Percentiles rank a stretch among this genome's conserved stretches.
phyloP scores from a whole-genome alignment of 2,797 vertebrate genomes.

The Staurois parvus region DNA sequence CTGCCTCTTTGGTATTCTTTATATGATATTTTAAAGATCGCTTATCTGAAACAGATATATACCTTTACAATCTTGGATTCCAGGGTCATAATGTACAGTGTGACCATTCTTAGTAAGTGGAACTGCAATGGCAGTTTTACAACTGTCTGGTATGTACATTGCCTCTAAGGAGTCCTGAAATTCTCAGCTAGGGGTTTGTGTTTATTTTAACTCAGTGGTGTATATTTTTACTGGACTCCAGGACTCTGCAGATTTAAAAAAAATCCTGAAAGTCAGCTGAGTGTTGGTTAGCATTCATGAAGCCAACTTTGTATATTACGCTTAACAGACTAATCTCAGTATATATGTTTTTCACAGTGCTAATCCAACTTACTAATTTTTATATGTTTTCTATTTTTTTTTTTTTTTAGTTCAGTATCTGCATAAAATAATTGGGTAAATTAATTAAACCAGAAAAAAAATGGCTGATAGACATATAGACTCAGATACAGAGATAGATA shows the following conservation, averaged over 20 bases:
- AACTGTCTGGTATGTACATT: constrained; percentile 59
- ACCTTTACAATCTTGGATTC: constrained; percentile 37
- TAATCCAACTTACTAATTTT: not conserved
- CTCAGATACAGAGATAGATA: too few relatives aligned
- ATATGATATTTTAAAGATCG: constrained; percentile 21
- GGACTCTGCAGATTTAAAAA: constrained; percentile 37
- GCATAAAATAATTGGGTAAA: too few relatives aligned
- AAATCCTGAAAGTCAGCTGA: constrained; percentile 24
- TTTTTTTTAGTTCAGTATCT: too few relatives aligned
- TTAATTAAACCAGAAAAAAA: too few relatives aligned
- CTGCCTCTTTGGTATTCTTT: constrained; percentile 15
- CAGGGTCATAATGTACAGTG: constrained; percentile 46
- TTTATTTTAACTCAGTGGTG: constrained; percentile 60
- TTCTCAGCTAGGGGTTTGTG: constrained; percentile 52
- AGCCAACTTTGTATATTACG: constrained; percentile 28
- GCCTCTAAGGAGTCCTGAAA: constrained; percentile 58
- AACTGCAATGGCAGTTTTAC: constrained; percentile 59
- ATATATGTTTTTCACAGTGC: not conserved
- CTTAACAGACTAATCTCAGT: constrained; percentile 34
- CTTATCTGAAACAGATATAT: constrained; percentile 49
- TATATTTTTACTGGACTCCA: constrained; percentile 60
- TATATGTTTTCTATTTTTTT: too few relatives aligned
- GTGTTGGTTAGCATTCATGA: constrained; percentile 23
- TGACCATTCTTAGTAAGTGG: constrained; percentile 55
- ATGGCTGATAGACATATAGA: too few relatives aligned